Conservation (phyloP, 2,888 invertebrate genomes). For the Drosophila mimetica region DNA sequence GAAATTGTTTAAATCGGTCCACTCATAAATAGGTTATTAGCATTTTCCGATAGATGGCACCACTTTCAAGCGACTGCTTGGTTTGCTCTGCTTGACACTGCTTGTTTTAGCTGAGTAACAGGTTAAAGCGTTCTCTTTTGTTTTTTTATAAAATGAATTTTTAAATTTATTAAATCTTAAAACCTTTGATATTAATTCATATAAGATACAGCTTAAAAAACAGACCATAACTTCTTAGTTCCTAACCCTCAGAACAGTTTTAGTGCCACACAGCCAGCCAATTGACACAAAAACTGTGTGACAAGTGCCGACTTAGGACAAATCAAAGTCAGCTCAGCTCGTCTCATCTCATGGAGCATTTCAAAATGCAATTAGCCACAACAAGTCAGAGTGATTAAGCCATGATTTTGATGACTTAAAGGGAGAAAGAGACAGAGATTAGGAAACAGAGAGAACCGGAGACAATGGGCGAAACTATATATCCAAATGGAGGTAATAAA, state of each 20-base stretch:
- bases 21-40: no score
- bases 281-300: slow-evolving; percentile 16
- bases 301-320: slow-evolving; percentile 27
- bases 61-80: no score
- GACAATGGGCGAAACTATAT: slow-evolving; percentile 21
- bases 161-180: no score
- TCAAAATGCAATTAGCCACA: slow-evolving; percentile 55
- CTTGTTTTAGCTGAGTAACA: no score
- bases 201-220: no score
- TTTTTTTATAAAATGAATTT: no score
- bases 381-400: slow-evolving; percentile 49
- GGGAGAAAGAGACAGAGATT: slow-evolving; percentile 7
- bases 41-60: no score
- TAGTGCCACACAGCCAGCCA: slow-evolving; percentile 6
- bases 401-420: slow-evolving; percentile 40
- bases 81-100: no score
- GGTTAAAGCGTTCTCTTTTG: no score
- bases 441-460: neutral
- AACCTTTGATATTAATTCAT: no score
- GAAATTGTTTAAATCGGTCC: no score
- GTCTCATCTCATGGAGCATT: slow-evolving; percentile 42
- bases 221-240: neutral
- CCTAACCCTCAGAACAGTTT: neutral
- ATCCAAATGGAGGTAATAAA: slow-evolving; percentile 46
- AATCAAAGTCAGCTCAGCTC: slow-evolving; percentile 48